Evolutionary conservation across 2,888 invertebrate species (phyloP).

Genomic region (Mythimna lalbum): DNA sequence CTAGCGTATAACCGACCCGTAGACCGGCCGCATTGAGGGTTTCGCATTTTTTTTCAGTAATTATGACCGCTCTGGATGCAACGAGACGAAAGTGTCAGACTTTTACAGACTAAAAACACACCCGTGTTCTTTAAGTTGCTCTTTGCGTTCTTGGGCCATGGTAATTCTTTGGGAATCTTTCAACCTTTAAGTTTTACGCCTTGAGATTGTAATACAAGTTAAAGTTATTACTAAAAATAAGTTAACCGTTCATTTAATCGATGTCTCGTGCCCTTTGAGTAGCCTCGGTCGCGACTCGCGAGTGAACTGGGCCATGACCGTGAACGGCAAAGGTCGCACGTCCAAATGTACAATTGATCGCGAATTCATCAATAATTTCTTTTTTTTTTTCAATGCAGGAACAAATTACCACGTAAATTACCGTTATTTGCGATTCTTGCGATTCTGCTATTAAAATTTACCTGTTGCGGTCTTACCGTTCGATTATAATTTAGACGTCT

Average conservation of each 20-base stretch:
- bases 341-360: slow-evolving; percentile 24
- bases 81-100: too few relatives aligned
- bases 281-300: slow-evolving; percentile 3
- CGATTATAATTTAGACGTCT: too few relatives aligned
- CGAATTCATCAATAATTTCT: neutral
- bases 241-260: slow-evolving; percentile 5
- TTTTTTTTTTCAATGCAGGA: neutral
- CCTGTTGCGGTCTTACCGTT: too few relatives aligned
- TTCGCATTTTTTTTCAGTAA: too few relatives aligned
- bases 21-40: too few relatives aligned
- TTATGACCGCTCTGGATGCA: too few relatives aligned
- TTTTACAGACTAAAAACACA: too few relatives aligned
- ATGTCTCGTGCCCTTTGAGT: slow-evolving; percentile 31
- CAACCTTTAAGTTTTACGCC: neutral
- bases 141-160: too few relatives aligned
- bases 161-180: too few relatives aligned
- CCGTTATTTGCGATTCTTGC: neutral
- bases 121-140: too few relatives aligned
- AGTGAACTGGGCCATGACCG: slow-evolving; percentile 24
- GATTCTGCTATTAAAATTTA: neutral
- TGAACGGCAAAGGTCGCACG: slow-evolving; percentile 21
- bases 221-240: slow-evolving; percentile 3
- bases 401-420: neutral
- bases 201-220: neutral
- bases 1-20: too few relatives aligned